Conservation (phyloP, 2,888 invertebrate species). For the Lasioglossum malachurum region DNA sequence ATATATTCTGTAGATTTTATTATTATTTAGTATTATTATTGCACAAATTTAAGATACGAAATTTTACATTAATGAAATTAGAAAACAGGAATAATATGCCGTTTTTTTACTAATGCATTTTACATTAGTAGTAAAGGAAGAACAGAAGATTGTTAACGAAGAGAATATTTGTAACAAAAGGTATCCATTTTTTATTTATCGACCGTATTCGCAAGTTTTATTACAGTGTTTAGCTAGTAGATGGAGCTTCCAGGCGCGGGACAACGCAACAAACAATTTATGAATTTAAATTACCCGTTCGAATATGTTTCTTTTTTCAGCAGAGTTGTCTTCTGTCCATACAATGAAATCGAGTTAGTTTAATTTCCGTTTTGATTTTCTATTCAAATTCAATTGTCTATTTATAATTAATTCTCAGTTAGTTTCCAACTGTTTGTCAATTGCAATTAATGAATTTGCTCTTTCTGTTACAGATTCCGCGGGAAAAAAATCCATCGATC, state of each 20-base stretch:
- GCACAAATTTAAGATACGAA: not conserved
- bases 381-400: no score
- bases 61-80: not conserved
- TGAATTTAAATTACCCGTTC: not conserved
- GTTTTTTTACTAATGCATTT: not conserved
- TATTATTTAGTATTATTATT: not conserved
- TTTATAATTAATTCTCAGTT: no score
- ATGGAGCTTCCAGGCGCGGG: not conserved
- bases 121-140: not conserved
- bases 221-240: not conserved
- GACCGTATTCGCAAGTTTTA: not conserved
- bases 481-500: no score
- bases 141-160: not conserved
- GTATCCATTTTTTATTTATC: not conserved
- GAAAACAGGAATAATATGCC: not conserved
- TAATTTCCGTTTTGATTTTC: no score
- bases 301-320: not conserved
- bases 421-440: no score
- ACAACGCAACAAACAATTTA: not conserved
- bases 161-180: not conserved
- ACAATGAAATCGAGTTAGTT: not conserved
- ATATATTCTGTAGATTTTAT: not conserved
- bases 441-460: no score
- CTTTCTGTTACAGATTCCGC: no score
- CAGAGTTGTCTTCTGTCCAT: not conserved